Conservation (phyloP, 2,113 vertebrate genomes). For the Canis aureus region DNA sequence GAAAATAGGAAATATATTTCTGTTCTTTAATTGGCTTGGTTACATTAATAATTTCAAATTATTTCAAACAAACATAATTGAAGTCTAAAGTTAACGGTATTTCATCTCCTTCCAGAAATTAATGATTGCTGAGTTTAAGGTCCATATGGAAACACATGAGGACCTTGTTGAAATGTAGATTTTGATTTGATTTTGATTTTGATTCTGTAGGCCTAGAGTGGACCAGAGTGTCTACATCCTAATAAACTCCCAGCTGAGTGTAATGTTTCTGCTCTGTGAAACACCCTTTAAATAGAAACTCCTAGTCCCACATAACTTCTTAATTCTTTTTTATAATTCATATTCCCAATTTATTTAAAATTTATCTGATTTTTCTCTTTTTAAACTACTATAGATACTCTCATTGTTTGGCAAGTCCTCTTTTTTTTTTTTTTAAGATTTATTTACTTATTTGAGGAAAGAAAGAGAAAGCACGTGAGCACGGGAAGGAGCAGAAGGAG, state of each 20-base stretch:
- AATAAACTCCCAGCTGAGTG: not conserved
- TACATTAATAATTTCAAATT: not conserved
- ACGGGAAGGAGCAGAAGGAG: not conserved
- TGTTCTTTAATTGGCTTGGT: not conserved
- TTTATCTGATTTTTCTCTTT: not conserved
- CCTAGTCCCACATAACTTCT: not conserved
- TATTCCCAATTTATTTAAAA: not conserved
- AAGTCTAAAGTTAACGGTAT: not conserved
- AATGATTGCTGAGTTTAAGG: not conserved
- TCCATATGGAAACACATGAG: not conserved
- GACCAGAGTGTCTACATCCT: not conserved
- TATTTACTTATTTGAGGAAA: not conserved
- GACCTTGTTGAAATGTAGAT: not conserved
- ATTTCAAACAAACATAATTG: not conserved
- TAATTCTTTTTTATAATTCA: not conserved
- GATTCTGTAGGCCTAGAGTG: not conserved
- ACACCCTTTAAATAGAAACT: not conserved
- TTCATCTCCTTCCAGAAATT: not conserved
- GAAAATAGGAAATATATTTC: not conserved
- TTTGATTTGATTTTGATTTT: not conserved
- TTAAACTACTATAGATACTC: not conserved
- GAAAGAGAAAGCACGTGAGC: not conserved
- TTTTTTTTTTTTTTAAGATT: not conserved
- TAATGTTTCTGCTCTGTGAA: not conserved
- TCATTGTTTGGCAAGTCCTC: not conserved